Evolutionary conservation across 1,140 invertebrate species (phyloP).

Genomic region (Pseudomyrmex concolor): DNA sequence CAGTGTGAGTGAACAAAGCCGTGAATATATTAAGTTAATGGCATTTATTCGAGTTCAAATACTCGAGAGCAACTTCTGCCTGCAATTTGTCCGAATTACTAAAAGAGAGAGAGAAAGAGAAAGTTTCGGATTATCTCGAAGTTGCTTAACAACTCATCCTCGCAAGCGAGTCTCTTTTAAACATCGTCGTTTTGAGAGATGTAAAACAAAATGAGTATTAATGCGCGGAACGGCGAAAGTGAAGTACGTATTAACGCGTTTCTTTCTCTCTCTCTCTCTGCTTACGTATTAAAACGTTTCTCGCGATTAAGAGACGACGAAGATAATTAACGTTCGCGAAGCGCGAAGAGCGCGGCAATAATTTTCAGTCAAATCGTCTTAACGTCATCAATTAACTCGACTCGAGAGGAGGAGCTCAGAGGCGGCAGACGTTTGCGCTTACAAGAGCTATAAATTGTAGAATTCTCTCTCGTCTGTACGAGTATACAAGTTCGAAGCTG

Average conservation of each 20-base stretch:
- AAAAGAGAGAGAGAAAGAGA: neutral
- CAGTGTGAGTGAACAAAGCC: neutral
- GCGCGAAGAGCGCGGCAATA: neutral
- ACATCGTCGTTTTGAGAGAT: neutral
- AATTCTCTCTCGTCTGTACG: slow-evolving; percentile 9
- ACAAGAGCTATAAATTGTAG: slow-evolving; percentile 48
- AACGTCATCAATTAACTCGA: slow-evolving; percentile 44
- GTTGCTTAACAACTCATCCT: slow-evolving; percentile 13
- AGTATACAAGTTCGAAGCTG: slow-evolving; percentile 28
- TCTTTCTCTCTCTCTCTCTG: neutral
- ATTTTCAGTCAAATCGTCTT: slow-evolving; percentile 25
- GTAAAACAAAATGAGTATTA: neutral
- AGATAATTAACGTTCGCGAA: neutral
- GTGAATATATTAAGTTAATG: neutral
- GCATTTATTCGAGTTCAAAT: neutral
- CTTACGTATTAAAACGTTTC: neutral
- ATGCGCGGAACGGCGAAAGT: neutral
- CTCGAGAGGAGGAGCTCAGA: neutral
- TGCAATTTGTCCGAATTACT: slow-evolving; percentile 11
- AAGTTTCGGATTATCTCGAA: neutral
- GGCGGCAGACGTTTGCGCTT: slow-evolving; percentile 38
- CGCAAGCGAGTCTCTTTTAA: neutral
- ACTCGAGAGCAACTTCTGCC: neutral
- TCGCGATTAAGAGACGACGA: neutral
- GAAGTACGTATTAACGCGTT: too few species aligned